A percentile compares a stretch with the other conserved stretches of the same genome.
phyloP scores from a whole-genome alignment of 2,888 invertebrate species.

The Oeneis ivallda region DNA sequence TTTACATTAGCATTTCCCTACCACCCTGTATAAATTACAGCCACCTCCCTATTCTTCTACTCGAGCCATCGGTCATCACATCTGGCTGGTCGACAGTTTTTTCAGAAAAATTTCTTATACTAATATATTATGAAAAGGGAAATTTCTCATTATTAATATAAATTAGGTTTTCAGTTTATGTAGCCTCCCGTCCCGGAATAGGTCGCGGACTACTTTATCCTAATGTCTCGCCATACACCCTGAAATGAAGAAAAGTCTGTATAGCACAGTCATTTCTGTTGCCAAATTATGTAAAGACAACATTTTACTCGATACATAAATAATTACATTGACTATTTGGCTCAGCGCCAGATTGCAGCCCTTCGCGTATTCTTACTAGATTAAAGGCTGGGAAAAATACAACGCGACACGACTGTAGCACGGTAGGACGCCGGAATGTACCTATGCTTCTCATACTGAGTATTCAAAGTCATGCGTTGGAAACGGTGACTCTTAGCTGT shows the following conservation, averaged over 20 bases:
- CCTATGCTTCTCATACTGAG: too few species aligned
- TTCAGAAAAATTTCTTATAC: too few species aligned
- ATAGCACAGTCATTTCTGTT: conserved; percentile 18
- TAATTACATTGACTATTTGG: conserved; percentile 26
- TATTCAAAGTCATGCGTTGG: too few species aligned
- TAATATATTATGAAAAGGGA: neutral
- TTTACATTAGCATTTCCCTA: too few species aligned
- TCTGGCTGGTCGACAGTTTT: too few species aligned
- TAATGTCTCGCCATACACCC: neutral
- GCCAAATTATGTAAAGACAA: conserved; percentile 23
- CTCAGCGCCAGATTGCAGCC: conserved; percentile 4
- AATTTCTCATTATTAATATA: neutral
- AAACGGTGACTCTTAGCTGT: too few species aligned
- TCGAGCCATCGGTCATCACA: too few species aligned
- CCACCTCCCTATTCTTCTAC: too few species aligned
- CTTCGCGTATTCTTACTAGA: neutral
- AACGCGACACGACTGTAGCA: too few species aligned
- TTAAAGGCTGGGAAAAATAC: too few species aligned
- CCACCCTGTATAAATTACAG: too few species aligned
- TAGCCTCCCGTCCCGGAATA: neutral
- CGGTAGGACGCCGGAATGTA: too few species aligned
- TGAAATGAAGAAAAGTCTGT: conserved; percentile 1
- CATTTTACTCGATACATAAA: conserved; percentile 20
- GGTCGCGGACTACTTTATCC: conserved; percentile 3
- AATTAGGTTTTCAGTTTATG: conserved; percentile 6